These are phyloP conservation scores for Panthera uncia DNA, from an alignment of 2,113 vertebrate genomes.

Conservation along the genomic window DNA sequence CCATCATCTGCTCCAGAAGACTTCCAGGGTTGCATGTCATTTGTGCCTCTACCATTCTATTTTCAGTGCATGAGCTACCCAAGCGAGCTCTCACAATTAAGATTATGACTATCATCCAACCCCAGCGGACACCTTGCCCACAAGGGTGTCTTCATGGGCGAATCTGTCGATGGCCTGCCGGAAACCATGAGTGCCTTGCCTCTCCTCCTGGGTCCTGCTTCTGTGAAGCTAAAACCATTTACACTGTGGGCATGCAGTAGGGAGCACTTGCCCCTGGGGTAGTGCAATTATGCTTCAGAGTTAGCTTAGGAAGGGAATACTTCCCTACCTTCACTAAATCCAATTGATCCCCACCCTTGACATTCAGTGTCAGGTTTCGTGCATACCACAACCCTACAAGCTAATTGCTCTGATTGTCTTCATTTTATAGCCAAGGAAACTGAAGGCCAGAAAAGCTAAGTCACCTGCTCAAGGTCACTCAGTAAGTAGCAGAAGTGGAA, in stretches of 20 bases:
- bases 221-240: background rate
- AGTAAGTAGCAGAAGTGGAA: background rate
- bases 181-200: background rate
- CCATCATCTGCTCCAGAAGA: background rate
- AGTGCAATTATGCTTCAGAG: background rate
- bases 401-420: background rate
- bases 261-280: background rate
- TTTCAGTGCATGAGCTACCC: slow-evolving; percentile 49
- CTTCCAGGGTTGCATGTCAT: slow-evolving; percentile 27
- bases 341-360: background rate
- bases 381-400: background rate
- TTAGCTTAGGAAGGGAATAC: background rate
- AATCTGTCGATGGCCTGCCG: background rate
- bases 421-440: slow-evolving; percentile 57
- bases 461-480: background rate
- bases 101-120: background rate
- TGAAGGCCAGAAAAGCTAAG: slow-evolving; percentile 35
- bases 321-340: background rate
- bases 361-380: background rate
- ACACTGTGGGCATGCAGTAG: background rate
- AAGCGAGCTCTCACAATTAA: background rate
- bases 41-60: slow-evolving; percentile 16
- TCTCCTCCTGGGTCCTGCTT: background rate
- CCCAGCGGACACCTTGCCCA: background rate
- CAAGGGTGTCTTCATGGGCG: background rate